These are phyloP conservation scores for Geopemphigus sp. DNA, from an alignment of 1,140 invertebrate species.

Conservation along the genomic window DNA sequence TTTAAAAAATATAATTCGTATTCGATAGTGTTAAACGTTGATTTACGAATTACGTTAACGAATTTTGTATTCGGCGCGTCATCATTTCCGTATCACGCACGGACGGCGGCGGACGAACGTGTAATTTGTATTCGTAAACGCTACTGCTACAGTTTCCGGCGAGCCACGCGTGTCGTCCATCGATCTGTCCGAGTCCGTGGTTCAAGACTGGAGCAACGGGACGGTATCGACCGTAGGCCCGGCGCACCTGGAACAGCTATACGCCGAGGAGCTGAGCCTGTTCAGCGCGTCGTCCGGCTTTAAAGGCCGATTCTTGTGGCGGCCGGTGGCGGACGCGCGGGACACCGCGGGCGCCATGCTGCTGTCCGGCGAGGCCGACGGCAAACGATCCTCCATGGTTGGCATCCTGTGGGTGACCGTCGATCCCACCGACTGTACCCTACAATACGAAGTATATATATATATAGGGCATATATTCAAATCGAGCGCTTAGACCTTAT, in stretches of 20 bases:
- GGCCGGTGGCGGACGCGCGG: constrained; percentile 72
- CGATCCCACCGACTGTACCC: constrained; percentile 70
- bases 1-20: no score
- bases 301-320: constrained; percentile 65
- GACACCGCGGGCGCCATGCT: constrained; percentile 67
- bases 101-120: no score
- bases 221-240: constrained; percentile 66
- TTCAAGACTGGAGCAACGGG: constrained; percentile 63
- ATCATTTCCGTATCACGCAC: no score
- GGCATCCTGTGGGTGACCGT: constrained; percentile 79
- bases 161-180: constrained; percentile 30
- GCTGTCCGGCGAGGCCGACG: constrained; percentile 57
- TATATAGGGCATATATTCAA: no score
- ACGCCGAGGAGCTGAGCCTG: constrained; percentile 73
- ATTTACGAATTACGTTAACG: no score
- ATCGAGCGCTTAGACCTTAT: no score
- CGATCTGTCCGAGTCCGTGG: constrained; percentile 18
- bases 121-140: no score
- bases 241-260: constrained; percentile 72
- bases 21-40: no score
- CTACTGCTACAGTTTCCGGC: constrained; percentile 18
- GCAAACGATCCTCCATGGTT: constrained; percentile 56
- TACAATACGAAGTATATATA: constrained; percentile 77
- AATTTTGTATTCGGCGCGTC: no score
- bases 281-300: constrained; percentile 64